These are phyloP conservation scores for Seriola rivoliana DNA, from an alignment of 2,113 vertebrate species.

Conservation along the genomic window DNA sequence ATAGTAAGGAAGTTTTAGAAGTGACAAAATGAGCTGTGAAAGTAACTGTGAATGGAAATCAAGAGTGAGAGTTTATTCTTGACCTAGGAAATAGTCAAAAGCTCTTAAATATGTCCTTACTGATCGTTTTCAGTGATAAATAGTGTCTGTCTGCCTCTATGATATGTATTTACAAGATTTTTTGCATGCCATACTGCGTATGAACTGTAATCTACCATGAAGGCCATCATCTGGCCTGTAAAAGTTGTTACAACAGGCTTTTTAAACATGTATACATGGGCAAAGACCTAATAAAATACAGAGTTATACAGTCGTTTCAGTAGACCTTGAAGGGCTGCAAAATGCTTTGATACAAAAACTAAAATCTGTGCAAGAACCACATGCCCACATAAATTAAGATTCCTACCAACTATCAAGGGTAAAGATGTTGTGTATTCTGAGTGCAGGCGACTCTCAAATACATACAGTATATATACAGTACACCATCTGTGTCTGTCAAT, in stretches of 20 bases:
- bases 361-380: neutral
- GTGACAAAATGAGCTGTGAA: neutral
- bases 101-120: conserved; percentile 2
- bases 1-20: neutral
- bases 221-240: conserved; percentile 52
- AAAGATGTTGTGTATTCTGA: conserved; percentile 16
- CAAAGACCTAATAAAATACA: conserved; percentile 32
- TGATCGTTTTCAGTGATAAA: conserved; percentile 11
- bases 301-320: neutral
- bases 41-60: neutral
- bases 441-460: conserved; percentile 2
- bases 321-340: conserved; percentile 29
- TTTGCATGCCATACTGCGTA: conserved; percentile 16
- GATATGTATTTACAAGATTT: conserved; percentile 12
- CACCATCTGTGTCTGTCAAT: conserved; percentile 49
- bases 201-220: conserved; percentile 42
- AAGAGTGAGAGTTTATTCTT: neutral
- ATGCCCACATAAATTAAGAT: neutral
- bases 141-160: neutral
- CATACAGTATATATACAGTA: neutral
- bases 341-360: conserved; percentile 4
- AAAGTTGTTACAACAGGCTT: conserved; percentile 44
- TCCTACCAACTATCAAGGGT: conserved; percentile 1
- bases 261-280: conserved; percentile 26
- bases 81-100: neutral